Evolutionary conservation across 1,140 invertebrate species (phyloP).

Genomic region (Atta cephalotes): DNA sequence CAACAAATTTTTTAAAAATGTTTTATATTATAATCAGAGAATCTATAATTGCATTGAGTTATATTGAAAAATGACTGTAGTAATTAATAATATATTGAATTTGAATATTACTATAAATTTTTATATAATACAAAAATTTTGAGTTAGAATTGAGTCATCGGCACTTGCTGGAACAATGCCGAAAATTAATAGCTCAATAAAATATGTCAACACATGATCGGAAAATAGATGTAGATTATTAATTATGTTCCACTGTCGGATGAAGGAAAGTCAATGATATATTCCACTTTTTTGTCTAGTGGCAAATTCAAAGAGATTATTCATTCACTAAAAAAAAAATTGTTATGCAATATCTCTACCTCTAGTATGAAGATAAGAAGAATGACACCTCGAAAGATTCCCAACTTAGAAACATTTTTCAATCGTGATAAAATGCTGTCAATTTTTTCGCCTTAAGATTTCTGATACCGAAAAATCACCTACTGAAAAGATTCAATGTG

Average conservation of each 20-base stretch:
- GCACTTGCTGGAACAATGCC: neutral
- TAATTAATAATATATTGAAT: neutral
- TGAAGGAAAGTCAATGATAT: slow-evolving; percentile 12
- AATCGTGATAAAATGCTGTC: slow-evolving; percentile 30
- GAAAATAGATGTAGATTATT: slow-evolving; percentile 6
- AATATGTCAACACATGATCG: neutral
- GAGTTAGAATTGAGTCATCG: neutral
- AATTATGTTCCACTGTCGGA: neutral
- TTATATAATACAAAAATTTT: neutral
- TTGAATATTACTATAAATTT: neutral
- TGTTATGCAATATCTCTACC: slow-evolving; percentile 39
- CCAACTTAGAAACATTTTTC: slow-evolving; percentile 18
- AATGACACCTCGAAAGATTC: slow-evolving; percentile 49
- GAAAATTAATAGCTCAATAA: neutral
- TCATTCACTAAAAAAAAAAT: slow-evolving; percentile 44
- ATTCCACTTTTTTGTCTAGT: slow-evolving; percentile 19
- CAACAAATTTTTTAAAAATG: neutral
- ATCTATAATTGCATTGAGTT: neutral
- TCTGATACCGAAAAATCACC: neutral
- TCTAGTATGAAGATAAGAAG: neutral
- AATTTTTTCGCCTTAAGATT: slow-evolving; percentile 42
- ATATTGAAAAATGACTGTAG: neutral
- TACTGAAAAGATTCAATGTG: neutral
- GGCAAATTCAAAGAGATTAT: slow-evolving; percentile 24
- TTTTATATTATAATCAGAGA: neutral